phyloP scores from a whole-genome alignment of 2,888 invertebrate species.

The Trichogramma evanescens region DNA sequence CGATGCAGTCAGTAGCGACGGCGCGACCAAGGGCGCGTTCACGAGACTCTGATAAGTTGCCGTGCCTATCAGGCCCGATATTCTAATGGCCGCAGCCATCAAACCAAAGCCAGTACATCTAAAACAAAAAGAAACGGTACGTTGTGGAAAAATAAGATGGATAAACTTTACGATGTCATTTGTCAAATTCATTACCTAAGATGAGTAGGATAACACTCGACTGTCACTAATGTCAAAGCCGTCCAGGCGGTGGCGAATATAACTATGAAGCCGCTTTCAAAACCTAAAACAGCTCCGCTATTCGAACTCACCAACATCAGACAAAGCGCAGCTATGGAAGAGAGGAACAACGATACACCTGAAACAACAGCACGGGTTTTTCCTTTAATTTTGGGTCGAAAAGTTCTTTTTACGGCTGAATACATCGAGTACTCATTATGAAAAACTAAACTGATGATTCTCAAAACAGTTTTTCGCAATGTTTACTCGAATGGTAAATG shows the following conservation, averaged over 20 bases:
- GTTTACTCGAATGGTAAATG: background rate
- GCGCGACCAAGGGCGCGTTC: slow-evolving; percentile 42
- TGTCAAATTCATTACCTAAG: slow-evolving; percentile 39
- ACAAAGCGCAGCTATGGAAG: slow-evolving; percentile 44
- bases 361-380: slow-evolving; percentile 14
- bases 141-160: background rate
- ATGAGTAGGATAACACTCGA: slow-evolving; percentile 49
- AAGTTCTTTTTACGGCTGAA: background rate
- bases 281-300: slow-evolving; percentile 44
- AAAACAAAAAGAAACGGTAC: slow-evolving; percentile 12
- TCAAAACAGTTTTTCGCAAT: background rate
- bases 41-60: slow-evolving; percentile 46
- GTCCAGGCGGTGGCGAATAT: slow-evolving; percentile 49
- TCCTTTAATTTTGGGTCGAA: slow-evolving; percentile 2
- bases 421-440: too few relatives aligned
- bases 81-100: slow-evolving; percentile 45
- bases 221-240: slow-evolving; percentile 46
- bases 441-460: background rate
- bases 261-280: slow-evolving; percentile 48
- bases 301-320: slow-evolving; percentile 46
- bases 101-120: slow-evolving; percentile 49
- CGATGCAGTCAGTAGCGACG: slow-evolving; percentile 46
- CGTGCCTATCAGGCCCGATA: slow-evolving; percentile 47
- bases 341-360: slow-evolving; percentile 47
- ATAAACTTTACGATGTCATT: background rate